Evolutionary conservation across 2,113 vertebrate species (phyloP).

Genomic region (Pelodiscus sinensis): DNA sequence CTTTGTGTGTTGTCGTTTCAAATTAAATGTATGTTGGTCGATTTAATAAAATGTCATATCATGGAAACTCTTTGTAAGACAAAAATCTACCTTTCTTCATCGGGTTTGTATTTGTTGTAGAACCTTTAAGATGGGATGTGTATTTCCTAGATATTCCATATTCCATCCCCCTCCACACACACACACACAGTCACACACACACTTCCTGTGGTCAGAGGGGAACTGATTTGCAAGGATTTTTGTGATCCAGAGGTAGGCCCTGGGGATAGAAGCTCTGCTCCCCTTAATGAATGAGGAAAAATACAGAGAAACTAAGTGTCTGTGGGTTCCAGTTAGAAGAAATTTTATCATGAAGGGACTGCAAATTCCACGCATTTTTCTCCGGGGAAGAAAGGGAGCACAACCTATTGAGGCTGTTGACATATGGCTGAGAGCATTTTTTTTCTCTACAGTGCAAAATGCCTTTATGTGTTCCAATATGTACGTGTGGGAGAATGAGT

Average conservation of each 20-base stretch:
- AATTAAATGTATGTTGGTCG: background rate
- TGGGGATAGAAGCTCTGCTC: background rate
- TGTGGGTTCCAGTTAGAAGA: background rate
- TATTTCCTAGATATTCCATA: background rate
- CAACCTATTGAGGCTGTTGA: accelerated
- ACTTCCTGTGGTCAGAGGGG: background rate
- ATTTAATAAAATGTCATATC: background rate
- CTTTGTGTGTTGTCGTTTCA: accelerated
- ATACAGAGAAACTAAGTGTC: background rate
- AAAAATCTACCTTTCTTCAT: accelerated
- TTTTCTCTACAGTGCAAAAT: background rate
- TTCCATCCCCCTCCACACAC: background rate
- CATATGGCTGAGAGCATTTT: background rate
- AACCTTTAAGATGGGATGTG: background rate
- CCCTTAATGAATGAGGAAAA: background rate
- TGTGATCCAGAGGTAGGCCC: background rate
- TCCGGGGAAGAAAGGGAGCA: background rate
- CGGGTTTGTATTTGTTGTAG: background rate
- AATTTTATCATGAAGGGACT: background rate
- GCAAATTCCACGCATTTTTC: background rate
- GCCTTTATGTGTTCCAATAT: background rate
- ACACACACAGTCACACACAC: background rate
- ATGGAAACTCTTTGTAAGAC: background rate
- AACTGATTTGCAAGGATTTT: background rate
- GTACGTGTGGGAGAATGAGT: background rate